These are phyloP conservation scores for Homalodisca vitripennis DNA, from an alignment of 1,140 invertebrate genomes.

Conservation along the genomic window DNA sequence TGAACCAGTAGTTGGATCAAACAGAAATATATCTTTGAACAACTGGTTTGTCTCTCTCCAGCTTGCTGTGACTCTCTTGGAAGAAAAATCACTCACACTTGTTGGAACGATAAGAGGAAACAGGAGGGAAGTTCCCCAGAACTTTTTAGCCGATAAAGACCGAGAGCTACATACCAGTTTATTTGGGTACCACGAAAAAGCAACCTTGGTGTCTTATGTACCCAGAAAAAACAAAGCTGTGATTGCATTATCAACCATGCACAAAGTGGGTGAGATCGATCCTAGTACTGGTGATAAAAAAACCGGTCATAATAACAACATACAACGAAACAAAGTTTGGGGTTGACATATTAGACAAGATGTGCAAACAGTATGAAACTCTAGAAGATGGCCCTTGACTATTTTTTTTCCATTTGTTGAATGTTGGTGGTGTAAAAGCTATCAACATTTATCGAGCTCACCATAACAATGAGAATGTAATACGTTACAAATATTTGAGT, in stretches of 20 bases:
- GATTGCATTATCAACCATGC: conserved; percentile 34
- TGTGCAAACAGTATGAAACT: conserved; percentile 27
- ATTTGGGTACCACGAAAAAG: conserved; percentile 33
- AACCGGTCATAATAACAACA: conserved; percentile 44
- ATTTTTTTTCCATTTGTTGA: conserved; percentile 27
- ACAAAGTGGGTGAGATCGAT: conserved; percentile 8
- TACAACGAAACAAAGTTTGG: conserved; percentile 47
- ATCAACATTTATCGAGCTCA: not conserved
- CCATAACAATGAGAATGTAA: not conserved
- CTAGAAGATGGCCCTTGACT: conserved; percentile 22
- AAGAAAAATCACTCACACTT: not conserved
- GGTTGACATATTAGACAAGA: conserved; percentile 47
- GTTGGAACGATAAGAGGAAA: conserved; percentile 43
- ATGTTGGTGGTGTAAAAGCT: conserved; percentile 13
- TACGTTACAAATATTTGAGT: too few relatives aligned
- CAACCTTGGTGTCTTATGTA: conserved; percentile 36
- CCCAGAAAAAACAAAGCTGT: conserved; percentile 38
- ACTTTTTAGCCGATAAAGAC: conserved; percentile 28
- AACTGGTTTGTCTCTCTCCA: not conserved
- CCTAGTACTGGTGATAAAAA: conserved; percentile 21
- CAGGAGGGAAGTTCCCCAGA: conserved; percentile 36
- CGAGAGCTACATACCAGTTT: conserved; percentile 5
- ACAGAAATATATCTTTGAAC: not conserved
- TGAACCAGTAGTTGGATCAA: not conserved
- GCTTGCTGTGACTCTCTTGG: not conserved